Conservation (phyloP, 37 sponge, comb jelly and placozoan species). For the Axinella damicornis region DNA sequence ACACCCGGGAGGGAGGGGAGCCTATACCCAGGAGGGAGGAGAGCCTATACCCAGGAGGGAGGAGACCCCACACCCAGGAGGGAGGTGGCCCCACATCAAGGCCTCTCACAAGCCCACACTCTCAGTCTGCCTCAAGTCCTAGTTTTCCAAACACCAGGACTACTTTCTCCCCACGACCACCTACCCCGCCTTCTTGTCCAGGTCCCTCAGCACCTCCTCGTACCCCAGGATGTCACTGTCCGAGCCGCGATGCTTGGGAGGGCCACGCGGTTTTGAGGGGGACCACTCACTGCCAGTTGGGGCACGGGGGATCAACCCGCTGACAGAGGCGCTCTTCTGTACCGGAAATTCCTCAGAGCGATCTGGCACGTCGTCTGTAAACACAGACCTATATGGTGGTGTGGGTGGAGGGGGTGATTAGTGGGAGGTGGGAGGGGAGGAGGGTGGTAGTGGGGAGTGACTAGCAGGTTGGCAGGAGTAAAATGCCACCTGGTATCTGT, state of each 20-base stretch:
- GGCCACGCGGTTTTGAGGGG: neutral
- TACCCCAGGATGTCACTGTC: neutral
- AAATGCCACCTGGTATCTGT: too few relatives aligned
- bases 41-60: too few relatives aligned
- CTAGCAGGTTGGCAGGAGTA: conserved; percentile 5
- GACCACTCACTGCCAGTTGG: conserved; percentile 27
- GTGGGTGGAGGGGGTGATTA: neutral
- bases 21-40: too few relatives aligned
- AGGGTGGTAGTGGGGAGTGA: conserved; percentile 19
- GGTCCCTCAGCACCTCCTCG: conserved; percentile 3
- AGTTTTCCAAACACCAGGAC: too few relatives aligned
- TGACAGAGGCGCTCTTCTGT: neutral
- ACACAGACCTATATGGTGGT: too few relatives aligned
- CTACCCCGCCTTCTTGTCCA: conserved; percentile 26
- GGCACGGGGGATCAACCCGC: conserved; percentile 27
- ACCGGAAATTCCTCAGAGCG: neutral
- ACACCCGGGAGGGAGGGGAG: too few relatives aligned
- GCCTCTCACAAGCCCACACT: too few relatives aligned
- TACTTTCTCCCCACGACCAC: too few relatives aligned
- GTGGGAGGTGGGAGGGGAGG: neutral
- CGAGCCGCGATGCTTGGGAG: neutral
- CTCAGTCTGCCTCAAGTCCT: too few relatives aligned
- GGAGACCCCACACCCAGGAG: too few relatives aligned
- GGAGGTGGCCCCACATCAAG: too few relatives aligned
- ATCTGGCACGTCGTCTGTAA: too few relatives aligned